Evolutionary conservation across 64 coral and sea anemone genomes (phyloP).

Genomic region (Cladopsammia gracilis): DNA sequence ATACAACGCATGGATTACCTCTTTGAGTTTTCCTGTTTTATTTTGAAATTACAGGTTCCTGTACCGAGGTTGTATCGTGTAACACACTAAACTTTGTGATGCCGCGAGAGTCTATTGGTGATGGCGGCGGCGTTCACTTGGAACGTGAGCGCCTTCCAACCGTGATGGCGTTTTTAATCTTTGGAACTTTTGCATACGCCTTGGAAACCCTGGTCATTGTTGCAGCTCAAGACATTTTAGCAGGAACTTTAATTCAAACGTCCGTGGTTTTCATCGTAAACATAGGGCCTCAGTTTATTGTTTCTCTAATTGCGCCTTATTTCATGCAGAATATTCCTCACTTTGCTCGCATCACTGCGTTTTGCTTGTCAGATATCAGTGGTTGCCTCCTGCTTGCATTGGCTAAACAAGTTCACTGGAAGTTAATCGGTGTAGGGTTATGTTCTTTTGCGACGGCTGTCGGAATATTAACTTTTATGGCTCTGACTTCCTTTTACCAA

Average conservation of each 20-base stretch:
- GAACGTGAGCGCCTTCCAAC: slow-evolving; percentile 7
- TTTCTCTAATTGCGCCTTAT: slow-evolving; percentile 61
- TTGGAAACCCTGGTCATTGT: slow-evolving; percentile 35
- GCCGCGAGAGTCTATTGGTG: no score
- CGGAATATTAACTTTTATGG: slow-evolving; percentile 56
- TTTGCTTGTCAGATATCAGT: slow-evolving; percentile 25
- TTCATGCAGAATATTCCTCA: slow-evolving; percentile 76
- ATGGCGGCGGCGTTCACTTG: neutral
- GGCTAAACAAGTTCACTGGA: slow-evolving; percentile 70
- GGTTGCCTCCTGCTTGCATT: slow-evolving; percentile 55
- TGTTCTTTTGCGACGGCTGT: slow-evolving; percentile 42
- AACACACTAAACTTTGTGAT: no score
- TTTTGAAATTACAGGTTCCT: no score
- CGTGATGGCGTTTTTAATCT: slow-evolving; percentile 74
- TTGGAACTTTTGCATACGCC: slow-evolving; percentile 48
- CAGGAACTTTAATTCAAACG: slow-evolving; percentile 71
- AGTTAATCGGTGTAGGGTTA: slow-evolving; percentile 70
- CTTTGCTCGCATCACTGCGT: slow-evolving; percentile 27
- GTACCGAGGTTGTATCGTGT: no score
- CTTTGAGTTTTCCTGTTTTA: no score
- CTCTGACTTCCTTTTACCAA: no score
- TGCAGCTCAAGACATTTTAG: slow-evolving; percentile 85
- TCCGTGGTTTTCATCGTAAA: slow-evolving; percentile 67
- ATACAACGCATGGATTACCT: no score
- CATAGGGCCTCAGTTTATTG: slow-evolving; percentile 50